Evolutionary conservation across 2,113 vertebrate species (phyloP), one percentile per base, ranked within the genome.

Genomic region (Setophaga kirtlandii): DNA sequence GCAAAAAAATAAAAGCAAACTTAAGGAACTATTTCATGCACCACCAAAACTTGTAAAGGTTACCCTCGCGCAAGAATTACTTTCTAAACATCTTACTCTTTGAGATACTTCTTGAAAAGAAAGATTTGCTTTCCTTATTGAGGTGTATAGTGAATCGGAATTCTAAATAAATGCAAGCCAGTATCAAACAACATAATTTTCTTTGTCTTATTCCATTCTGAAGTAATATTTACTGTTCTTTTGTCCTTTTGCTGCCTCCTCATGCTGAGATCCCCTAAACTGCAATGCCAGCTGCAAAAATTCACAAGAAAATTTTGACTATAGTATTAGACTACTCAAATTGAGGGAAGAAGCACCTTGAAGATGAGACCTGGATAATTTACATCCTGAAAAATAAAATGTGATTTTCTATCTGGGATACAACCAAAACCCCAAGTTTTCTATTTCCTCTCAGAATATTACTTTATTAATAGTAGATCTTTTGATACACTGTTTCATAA

Each of bases 1-100:
- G 75, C 79, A 97, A 93, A 95, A 95, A 97, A 97, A 97, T 96
- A 97, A 98, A 97, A 97, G 89, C 33, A 95, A 85, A 96, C 88
- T 94, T 96, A 96, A 78, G 71, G 75, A 80, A 95, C 91, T 97
- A 96, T 93, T 96, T 97, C 89, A 83, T 96, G 77, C 87, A 18
- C 44, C 94, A 97, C 84, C 58, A 86, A 91, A 96, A 87, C 63
- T 89, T 96, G 49, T 81, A 97, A 97, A 96, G 95, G 94, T 97
- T 96, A 97, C 71, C 90, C 79, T 73, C 52, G 77, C 95, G 90
- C 93, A 89, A 95, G 47, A 90, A 89, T 70, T 93, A 94, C 81
- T 91, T 94, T 87, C 52, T 78, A 91, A 97, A 83, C 33, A 76
- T 91, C 90, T 97, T 93, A 74, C 39, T 55, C 77, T 71, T 75